Conservation (phyloP, 2,113 vertebrate species). For the Odocoileus virginianus region DNA sequence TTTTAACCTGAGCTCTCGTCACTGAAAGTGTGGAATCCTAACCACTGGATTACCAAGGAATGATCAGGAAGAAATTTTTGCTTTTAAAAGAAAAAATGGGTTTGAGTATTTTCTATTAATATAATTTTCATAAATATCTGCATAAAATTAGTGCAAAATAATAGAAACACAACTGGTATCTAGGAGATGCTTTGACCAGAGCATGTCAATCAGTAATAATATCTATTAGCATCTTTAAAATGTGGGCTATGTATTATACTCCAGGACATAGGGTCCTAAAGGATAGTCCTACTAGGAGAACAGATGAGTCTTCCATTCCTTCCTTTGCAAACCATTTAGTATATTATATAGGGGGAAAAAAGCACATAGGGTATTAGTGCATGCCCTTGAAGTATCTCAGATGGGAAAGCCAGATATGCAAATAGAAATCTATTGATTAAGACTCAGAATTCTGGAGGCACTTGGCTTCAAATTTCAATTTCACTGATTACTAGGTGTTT, state of each 20-base stretch:
- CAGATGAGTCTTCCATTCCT: background rate
- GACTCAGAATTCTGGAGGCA: background rate
- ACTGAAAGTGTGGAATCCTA: background rate
- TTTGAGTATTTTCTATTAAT: background rate
- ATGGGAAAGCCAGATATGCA: background rate
- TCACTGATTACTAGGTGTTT: background rate
- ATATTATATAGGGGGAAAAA: background rate
- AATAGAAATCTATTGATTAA: background rate
- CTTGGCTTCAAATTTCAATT: background rate
- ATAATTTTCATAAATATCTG: background rate
- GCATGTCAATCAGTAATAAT: background rate
- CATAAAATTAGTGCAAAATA: background rate
- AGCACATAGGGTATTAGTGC: background rate
- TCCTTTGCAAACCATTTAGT: background rate
- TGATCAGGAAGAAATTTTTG: background rate
- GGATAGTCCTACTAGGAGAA: background rate
- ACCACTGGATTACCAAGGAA: background rate
- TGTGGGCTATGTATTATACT: background rate
- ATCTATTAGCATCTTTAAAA: background rate
- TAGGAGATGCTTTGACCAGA: background rate
- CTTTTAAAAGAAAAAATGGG: background rate
- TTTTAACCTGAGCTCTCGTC: background rate
- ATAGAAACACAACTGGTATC: background rate
- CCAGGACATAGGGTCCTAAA: background rate
- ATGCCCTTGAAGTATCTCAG: background rate